phyloP scores from a whole-genome alignment of 1,140 invertebrate genomes.

The Macrostomum lignano region DNA sequence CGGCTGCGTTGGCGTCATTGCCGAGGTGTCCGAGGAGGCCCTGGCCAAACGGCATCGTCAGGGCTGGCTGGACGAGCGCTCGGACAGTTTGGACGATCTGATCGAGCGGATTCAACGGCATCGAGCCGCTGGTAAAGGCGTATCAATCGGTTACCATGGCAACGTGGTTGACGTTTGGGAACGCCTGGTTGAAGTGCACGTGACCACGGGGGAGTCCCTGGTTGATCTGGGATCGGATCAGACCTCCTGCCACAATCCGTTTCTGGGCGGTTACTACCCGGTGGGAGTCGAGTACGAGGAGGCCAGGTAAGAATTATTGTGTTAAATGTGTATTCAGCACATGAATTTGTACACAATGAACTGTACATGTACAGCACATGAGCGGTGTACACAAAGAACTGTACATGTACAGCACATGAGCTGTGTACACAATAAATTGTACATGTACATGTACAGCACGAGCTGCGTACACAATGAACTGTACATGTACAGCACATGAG shows the following conservation, averaged over 20 bases:
- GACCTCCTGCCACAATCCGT: constrained; percentile 40
- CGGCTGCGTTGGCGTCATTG: constrained; percentile 39
- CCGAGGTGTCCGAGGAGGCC: constrained; percentile 36
- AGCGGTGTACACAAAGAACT: too few relatives aligned
- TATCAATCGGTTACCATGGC: constrained; percentile 38
- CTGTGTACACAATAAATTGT: too few relatives aligned
- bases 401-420: too few relatives aligned
- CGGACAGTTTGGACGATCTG: constrained; percentile 30
- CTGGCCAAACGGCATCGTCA: constrained; percentile 35
- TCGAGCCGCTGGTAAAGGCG: constrained; percentile 15
- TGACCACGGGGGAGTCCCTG: constrained; percentile 32
- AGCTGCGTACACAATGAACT: too few relatives aligned
- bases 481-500: too few relatives aligned
- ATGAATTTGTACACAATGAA: too few relatives aligned
- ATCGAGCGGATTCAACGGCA: constrained; percentile 28
- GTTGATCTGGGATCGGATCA: constrained; percentile 41
- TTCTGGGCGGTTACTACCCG: constrained; percentile 39
- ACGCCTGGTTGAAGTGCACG: constrained; percentile 30
- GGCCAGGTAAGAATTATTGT: constrained; percentile 4
- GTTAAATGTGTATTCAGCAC: too few relatives aligned
- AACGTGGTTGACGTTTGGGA: constrained; percentile 35
- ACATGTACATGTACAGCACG: too few relatives aligned
- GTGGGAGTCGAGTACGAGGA: too few relatives aligned
- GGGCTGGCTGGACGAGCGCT: constrained; percentile 36
- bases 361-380: too few relatives aligned